Evolutionary conservation across 1,140 invertebrate genomes (phyloP), one percentile per base, ranked within the genome.

Genomic region (Caenorhabditis remanei): DNA sequence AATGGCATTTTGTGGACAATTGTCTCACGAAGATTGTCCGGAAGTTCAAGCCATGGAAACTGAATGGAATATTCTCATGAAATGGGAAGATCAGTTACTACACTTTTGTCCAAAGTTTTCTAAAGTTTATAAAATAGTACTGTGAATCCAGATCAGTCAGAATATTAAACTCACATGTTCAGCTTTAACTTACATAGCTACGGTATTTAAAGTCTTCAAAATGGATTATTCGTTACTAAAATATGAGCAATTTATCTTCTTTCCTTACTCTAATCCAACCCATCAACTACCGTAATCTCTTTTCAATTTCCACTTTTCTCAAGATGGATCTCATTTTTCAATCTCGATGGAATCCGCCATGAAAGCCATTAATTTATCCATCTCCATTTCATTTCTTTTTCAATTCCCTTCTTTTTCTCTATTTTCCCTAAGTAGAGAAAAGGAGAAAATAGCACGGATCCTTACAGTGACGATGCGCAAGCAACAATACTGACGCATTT

Each of bases 1-100:
- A 67, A 19, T 43, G 65, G 65, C 65, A 67, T 67, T 67, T 67
- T 43, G 9, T 67, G 65, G 21, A 67, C 41, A 41, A 67, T 67
- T 67, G 11, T 41, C 65, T 67, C 65, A 46, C 65, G 65, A 24
- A 67, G 65, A 43, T 46, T 7, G 43, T 43, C 65, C 2, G 65
- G 65, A 71, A 71, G 65, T 19, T 43, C 65, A 9, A 71, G 65
- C 65, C 65, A 71, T 43, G 14, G 65, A 46, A 71, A 71, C 61
- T 65, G 16, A 40, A 65, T 14, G 50, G 32, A 32, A 32, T 32
- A 32, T 32, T 32, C 2, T 32, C 32, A 1, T 32, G 32, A 32
- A 32, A 1, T 32, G 32, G 32, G 32, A 32, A 32, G 32, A 32
- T 32, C 32, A 32, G 32, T 32, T 32, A 32, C n/a, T n/a, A n/a